Conservation (phyloP, 2,113 vertebrate genomes). For the Lamprotornis superbus region DNA sequence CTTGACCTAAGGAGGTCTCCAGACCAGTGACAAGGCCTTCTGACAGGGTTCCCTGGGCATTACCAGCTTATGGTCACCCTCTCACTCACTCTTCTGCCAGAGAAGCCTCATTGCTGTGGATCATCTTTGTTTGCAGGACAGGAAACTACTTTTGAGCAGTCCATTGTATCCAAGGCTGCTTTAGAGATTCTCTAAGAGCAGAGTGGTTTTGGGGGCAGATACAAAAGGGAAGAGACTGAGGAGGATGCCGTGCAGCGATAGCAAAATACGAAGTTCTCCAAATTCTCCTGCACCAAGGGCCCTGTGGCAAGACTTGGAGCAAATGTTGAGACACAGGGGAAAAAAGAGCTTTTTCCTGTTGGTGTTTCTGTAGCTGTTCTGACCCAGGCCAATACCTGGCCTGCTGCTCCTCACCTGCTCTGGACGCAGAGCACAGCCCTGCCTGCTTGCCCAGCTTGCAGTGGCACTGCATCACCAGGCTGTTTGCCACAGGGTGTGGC, state of each 20-base stretch:
- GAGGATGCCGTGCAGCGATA: too few species aligned
- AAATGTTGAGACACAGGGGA: neutral
- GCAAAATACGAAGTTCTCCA: fast-evolving
- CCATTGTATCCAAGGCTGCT: fast-evolving
- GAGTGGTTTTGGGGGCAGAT: neutral
- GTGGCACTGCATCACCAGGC: neutral
- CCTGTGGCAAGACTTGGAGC: neutral
- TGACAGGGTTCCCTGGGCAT: neutral
- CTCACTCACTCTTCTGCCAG: neutral
- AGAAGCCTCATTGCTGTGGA: too few species aligned
- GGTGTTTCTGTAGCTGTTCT: neutral
- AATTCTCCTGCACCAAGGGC: neutral
- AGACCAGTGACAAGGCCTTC: neutral
- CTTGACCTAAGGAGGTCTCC: neutral
- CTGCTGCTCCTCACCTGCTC: neutral
- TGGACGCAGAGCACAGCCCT: neutral
- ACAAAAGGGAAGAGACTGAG: neutral
- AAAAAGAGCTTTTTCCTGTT: neutral
- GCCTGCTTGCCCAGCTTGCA: fast-evolving
- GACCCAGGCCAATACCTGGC: too few species aligned
- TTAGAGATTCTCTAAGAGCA: neutral
- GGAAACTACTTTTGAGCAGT: neutral
- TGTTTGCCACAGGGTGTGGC: neutral
- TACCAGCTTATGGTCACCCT: neutral
- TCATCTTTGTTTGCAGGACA: neutral